A percentile compares a stretch with the other conserved stretches of the same genome.
Evolutionary conservation across 2,797 vertebrate species (phyloP).

Genomic region (Crax fasciolata): DNA sequence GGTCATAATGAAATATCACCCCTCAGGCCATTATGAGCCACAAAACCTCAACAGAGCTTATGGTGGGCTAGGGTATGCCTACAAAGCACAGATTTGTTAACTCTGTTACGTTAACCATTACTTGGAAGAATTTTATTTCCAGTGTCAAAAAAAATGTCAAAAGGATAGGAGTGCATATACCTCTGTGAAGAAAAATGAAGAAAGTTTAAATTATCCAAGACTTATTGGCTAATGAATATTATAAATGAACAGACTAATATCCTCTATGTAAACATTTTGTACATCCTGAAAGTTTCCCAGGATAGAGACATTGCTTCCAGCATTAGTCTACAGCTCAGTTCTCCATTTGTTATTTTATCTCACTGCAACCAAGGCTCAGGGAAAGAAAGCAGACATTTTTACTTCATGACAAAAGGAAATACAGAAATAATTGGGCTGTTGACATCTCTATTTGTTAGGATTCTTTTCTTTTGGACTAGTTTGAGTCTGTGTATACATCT

Average conservation of each 20-base stretch:
- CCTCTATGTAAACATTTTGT: background rate
- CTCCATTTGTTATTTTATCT: background rate
- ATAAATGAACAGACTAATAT: background rate
- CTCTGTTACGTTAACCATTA: slow-evolving; percentile 64
- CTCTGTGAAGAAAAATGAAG: background rate
- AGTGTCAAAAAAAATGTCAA: background rate
- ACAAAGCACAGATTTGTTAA: slow-evolving; percentile 72
- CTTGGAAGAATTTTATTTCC: slow-evolving; percentile 59
- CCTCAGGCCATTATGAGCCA: slow-evolving; percentile 40
- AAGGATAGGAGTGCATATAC: background rate
- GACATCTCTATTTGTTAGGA: background rate
- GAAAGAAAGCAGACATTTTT: background rate
- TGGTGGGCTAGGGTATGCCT: slow-evolving; percentile 56
- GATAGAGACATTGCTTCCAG: background rate
- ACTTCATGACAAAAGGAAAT: background rate
- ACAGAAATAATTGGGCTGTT: background rate
- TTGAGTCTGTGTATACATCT: background rate
- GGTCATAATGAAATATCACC: slow-evolving; percentile 45
- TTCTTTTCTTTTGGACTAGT: background rate
- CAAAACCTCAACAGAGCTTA: slow-evolving; percentile 71
- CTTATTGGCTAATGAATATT: background rate
- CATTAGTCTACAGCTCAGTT: background rate
- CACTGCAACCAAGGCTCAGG: background rate
- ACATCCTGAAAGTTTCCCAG: background rate
- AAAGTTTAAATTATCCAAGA: background rate